Conservation (phyloP, 2,113 vertebrate species). For the Vulpes vulpes region DNA sequence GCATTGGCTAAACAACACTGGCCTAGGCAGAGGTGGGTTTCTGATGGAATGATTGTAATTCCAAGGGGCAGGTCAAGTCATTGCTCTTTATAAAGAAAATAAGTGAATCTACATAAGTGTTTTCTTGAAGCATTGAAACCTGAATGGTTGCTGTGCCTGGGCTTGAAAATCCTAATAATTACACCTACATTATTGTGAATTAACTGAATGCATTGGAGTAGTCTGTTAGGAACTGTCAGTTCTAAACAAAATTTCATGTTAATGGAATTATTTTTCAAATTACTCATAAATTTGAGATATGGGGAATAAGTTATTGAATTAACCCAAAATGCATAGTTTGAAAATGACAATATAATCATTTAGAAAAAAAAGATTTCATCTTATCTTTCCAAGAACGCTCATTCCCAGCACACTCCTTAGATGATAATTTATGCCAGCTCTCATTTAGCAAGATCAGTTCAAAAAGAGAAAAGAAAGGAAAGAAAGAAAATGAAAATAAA, state of each 20-base stretch:
- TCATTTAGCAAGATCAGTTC: background rate
- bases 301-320: constrained; percentile 53
- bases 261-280: constrained; percentile 66
- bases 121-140: background rate
- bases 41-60: background rate
- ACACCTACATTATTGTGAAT: background rate
- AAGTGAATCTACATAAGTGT: background rate
- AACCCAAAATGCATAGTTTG: background rate
- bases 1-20: background rate
- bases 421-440: constrained; percentile 18
- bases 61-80: background rate
- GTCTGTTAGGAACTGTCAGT: background rate
- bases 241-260: constrained; percentile 26
- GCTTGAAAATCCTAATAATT: background rate
- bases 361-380: background rate
- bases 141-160: background rate
- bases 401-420: constrained; percentile 22
- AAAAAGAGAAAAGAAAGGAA: background rate
- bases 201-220: background rate
- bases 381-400: background rate
- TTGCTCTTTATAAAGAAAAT: background rate
- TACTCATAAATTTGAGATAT: constrained; percentile 51
- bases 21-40: background rate
- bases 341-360: constrained; percentile 48
- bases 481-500: background rate